Percentiles rank a stretch among this genome's conserved stretches.
Conservation (phyloP, 2,888 invertebrate genomes). For the Erebia aethiops region DNA sequence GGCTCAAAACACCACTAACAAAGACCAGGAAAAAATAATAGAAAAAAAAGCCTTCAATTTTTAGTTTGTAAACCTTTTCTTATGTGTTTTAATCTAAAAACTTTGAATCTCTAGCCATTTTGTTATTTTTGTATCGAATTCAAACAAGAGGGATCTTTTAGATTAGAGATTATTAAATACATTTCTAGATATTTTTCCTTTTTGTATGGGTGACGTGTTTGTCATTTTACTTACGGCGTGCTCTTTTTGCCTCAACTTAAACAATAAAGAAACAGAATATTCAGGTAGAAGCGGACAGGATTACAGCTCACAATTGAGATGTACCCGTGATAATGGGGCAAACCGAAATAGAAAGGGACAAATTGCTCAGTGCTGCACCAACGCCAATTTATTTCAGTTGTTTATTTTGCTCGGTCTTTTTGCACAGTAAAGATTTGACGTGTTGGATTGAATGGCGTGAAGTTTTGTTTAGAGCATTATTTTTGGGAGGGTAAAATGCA, state of each 20-base stretch:
- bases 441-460: background rate
- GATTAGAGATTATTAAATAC: too few relatives aligned
- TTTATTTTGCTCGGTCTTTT: background rate
- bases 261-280: constrained; percentile 5
- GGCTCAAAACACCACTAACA: too few relatives aligned
- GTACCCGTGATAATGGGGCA: constrained; percentile 4
- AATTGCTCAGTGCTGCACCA: background rate
- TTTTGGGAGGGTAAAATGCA: too few relatives aligned
- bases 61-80: background rate
- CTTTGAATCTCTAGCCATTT: background rate
- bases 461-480: background rate
- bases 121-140: background rate
- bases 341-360: background rate
- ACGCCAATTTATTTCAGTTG: background rate
- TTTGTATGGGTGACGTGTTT: too few relatives aligned
- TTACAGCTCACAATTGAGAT: constrained; percentile 7
- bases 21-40: background rate
- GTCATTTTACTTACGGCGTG: too few relatives aligned
- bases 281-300: constrained; percentile 4
- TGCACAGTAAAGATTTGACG: background rate
- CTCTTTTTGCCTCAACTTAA: too few relatives aligned
- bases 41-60: background rate
- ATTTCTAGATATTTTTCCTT: too few relatives aligned
- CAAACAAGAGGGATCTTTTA: background rate
- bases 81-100: background rate